Evolutionary conservation across 2,113 vertebrate genomes (phyloP), one percentile per base, ranked within the genome.

Genomic region (Prochilodus magdalenae): DNA sequence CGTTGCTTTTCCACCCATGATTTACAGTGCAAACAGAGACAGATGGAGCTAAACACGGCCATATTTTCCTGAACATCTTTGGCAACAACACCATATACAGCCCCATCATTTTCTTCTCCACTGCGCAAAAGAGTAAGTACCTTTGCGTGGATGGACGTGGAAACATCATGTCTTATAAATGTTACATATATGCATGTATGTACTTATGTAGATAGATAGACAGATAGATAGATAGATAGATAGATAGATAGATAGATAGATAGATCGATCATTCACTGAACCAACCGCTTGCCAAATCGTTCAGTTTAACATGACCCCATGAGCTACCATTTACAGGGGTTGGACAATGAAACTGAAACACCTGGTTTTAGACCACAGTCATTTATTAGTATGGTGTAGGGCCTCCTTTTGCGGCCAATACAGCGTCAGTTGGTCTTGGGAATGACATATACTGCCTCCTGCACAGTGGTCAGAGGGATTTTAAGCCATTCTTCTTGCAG

Each of bases 81-180:
- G 30, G 49, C 63, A 6, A 55, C 29, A 65, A 14, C 65, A 26
- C 65, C n/a, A 80, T 51, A 66, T 55, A 66, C 36, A 73, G 10
- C 79, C 18, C 40, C 47, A 57, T 66, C 55, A 74, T 81, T 81
- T 80, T 63, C 44, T 44, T 65, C 59, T 63, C 79, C 47, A 36
- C 8, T 73, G 27, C 27, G 20, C 55, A 73, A 63, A 70, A 6
- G 1, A 24, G 7, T 26, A 55, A 65, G 59, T 40, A 66, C 44
- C 49, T 60, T 44, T 47, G 24, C 29, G 60, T 5, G 14, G 33
- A 71, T 5, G 14, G 33, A 66, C n/a, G 63, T 29, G 53, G 59
- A 63, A 33, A 30, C 53, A 60, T 36, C 26, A 63, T 51, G 44
- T 74, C 55, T 47, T 70, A 73, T 74, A 74, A 74, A 81, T 55